Conservation (phyloP, 2,113 vertebrate genomes). For the Urocolius indicus region DNA sequence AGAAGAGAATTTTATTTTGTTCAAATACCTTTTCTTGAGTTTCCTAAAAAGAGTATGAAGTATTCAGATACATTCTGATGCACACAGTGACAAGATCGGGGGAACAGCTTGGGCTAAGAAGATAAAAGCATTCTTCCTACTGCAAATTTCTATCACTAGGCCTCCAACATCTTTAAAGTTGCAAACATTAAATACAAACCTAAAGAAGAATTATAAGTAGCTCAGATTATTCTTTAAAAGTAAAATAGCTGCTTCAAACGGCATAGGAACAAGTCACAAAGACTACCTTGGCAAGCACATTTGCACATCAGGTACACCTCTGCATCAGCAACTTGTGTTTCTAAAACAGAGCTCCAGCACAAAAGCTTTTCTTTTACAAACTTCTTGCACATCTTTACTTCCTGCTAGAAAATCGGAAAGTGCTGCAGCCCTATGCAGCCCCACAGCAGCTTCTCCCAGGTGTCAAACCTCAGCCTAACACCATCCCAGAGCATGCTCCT, state of each 20-base stretch:
- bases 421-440: fast-evolving
- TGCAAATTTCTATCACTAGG: not conserved
- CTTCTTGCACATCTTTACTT: not conserved
- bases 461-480: not conserved
- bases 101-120: not conserved
- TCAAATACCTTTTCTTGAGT: not conserved
- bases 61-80: not conserved
- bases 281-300: fast-evolving
- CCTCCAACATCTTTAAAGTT: not conserved
- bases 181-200: not conserved
- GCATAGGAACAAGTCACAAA: fast-evolving
- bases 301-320: not conserved
- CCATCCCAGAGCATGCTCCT: not conserved
- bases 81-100: not conserved
- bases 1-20: not conserved
- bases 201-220: not conserved
- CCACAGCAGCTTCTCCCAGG: not conserved
- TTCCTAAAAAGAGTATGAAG: not conserved
- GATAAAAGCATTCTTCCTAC: not conserved
- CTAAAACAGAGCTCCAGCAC: not conserved
- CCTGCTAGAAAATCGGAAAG: not conserved
- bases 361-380: not conserved
- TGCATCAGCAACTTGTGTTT: fast-evolving
- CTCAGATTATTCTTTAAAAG: not conserved
- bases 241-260: not conserved